Conservation (phyloP, 2,113 vertebrate species). For the Galbula dea region DNA sequence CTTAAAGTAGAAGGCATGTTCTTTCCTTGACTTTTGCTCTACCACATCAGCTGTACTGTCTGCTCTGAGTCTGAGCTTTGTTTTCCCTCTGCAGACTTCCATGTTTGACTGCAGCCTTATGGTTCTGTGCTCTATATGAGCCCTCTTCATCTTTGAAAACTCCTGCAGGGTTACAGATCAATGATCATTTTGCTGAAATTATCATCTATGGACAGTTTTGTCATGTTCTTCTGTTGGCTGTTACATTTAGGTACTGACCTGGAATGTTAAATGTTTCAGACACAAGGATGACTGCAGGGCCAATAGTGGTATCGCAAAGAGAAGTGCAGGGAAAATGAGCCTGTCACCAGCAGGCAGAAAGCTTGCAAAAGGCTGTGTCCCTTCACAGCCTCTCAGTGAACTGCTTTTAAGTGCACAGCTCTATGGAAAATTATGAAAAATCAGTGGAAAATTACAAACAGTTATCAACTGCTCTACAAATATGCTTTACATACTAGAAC, state of each 20-base stretch:
- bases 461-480: conserved; percentile 6
- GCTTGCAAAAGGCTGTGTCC: neutral
- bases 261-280: neutral
- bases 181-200: neutral
- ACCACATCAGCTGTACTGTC: neutral
- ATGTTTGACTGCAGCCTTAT: neutral
- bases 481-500: neutral
- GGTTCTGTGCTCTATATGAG: neutral
- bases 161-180: neutral
- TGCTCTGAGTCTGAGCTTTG: neutral
- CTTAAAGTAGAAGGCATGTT: neutral
- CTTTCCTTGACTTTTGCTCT: neutral
- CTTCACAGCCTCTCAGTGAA: neutral
- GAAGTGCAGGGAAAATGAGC: neutral
- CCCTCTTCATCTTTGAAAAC: neutral
- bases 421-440: neutral
- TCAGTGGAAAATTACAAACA: neutral
- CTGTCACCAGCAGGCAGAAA: neutral
- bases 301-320: neutral
- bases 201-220: neutral
- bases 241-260: neutral
- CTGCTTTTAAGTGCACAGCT: neutral
- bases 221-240: neutral
- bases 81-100: neutral
- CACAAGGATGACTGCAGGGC: neutral